phyloP scores from a whole-genome alignment of 1,140 invertebrate genomes.

The Coelopa frigida region DNA sequence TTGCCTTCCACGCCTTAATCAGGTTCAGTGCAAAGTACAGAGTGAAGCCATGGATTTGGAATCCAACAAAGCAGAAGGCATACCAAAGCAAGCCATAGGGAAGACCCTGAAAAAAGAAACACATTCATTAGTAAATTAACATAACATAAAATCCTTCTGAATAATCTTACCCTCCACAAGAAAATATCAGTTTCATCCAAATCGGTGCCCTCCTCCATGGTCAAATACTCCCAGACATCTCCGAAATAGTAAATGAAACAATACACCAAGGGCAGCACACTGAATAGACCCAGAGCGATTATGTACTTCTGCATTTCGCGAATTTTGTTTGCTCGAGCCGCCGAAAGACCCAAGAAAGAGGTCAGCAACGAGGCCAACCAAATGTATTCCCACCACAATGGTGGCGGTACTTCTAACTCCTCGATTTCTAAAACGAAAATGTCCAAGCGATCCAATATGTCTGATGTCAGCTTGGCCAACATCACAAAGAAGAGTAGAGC shows the following conservation, averaged over 20 bases:
- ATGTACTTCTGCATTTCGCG: constrained; percentile 74
- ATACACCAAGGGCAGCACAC: constrained; percentile 74
- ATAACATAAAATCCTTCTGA: background rate
- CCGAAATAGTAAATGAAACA: constrained; percentile 73
- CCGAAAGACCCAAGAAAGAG: constrained; percentile 77
- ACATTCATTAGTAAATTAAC: background rate
- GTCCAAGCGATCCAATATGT: constrained; percentile 84
- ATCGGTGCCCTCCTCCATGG: constrained; percentile 56
- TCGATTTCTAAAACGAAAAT: constrained; percentile 92
- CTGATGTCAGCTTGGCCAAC: constrained; percentile 83
- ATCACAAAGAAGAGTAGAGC: constrained; percentile 82
- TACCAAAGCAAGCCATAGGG: constrained; percentile 93
- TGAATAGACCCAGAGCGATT: constrained; percentile 69
- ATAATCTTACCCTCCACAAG: constrained; percentile 67
- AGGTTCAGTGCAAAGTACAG: constrained; percentile 84
- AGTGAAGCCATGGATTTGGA: constrained; percentile 88
- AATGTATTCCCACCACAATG: constrained; percentile 80
- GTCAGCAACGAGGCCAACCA: constrained; percentile 84
- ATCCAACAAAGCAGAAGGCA: constrained; percentile 77
- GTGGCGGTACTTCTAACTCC: constrained; percentile 82
- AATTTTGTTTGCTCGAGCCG: constrained; percentile 76
- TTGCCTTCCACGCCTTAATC: constrained; percentile 75
- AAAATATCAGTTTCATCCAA: constrained; percentile 57
- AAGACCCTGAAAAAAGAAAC: constrained; percentile 60
- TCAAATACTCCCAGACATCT: constrained; percentile 76